Base-by-base conservation (phyloP, 2,113 vertebrate species). In the Ursus arctos region DNA sequence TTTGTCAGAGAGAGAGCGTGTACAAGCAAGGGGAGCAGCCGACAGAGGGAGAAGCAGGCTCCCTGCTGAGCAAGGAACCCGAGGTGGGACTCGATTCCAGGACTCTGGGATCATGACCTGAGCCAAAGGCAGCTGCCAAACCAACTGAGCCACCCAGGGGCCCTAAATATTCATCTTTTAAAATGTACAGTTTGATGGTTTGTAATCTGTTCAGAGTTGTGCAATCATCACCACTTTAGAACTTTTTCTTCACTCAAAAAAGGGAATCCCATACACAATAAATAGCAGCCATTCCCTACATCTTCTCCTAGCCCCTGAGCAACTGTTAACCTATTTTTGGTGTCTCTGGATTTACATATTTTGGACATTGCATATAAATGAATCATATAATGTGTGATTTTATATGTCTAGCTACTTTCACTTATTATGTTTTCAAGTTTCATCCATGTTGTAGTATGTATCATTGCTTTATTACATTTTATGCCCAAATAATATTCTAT, bases 321-420 rank as follows among this genome's bases (percentile, higher is more conserved):
- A 71, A 87, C 33, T 71, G 16, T 71, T 71, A 55, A 55, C 24
- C 33, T 36, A 4, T 53, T 53, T 71, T 71, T 14, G n/a, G 33
- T 71, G 47, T 53, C 22, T 53, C 28, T 53, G 84, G 49, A 87
- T 28, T 71, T 71, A 53, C 22, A 19, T 71, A 71, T 85, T 85
- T 82, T 59, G 80, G 80, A 84, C 57, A 63, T 84, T 84, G 21
- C 26, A 31, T 63, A 31, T 84, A 63, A 65, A 85, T 65, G 59
- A 65, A 22, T 33, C 40, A 65, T 63, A 84, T 63, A 33, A 28
- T 65, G 49, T 65, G 59, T 33, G 59, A 49, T 16, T 26, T 65
- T 65, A 31, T 65, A 28, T 11, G 6, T 84, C 36, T 31, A 84
- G 57, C 18, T 47, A 65, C 40, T 85, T 85, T 85, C 40, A 33